These are phyloP conservation scores for Manis crassicaudata DNA, from an alignment of 2,797 vertebrate genomes.

Conservation along the genomic window DNA sequence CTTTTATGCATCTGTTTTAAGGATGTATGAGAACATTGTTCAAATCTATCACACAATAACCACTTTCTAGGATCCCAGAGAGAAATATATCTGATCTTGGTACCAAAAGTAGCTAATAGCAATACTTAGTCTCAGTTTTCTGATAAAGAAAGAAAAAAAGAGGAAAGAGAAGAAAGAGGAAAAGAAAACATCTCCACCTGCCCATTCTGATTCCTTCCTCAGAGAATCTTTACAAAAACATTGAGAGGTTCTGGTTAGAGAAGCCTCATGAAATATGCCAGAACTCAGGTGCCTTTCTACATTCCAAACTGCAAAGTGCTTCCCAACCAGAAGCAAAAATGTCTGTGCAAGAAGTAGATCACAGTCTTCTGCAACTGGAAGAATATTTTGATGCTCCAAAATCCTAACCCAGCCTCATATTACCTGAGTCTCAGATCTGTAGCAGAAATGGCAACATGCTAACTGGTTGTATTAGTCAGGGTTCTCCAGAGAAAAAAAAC, in stretches of 20 bases:
- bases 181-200: neutral
- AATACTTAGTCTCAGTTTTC: neutral
- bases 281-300: neutral
- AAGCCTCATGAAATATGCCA: neutral
- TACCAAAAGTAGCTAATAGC: constrained; percentile 16
- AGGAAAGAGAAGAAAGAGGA: accelerated
- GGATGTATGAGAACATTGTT: neutral
- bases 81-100: constrained; percentile 1
- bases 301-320: constrained; percentile 31
- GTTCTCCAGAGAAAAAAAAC: neutral
- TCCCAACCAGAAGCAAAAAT: constrained; percentile 19
- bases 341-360: neutral
- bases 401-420: neutral
- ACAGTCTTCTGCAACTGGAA: neutral
- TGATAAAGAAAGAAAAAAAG: neutral
- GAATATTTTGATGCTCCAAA: neutral
- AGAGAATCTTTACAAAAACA: neutral
- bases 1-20: constrained; percentile 16
- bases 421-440: neutral
- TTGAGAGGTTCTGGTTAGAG: neutral
- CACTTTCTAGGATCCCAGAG: constrained; percentile 21
- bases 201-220: neutral
- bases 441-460: neutral
- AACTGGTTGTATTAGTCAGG: neutral
- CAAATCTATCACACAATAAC: neutral